Percentiles rank a stretch among this genome's conserved stretches.
phyloP scores from a whole-genome alignment of 2,113 vertebrate genomes.

The Etia nguti region DNA sequence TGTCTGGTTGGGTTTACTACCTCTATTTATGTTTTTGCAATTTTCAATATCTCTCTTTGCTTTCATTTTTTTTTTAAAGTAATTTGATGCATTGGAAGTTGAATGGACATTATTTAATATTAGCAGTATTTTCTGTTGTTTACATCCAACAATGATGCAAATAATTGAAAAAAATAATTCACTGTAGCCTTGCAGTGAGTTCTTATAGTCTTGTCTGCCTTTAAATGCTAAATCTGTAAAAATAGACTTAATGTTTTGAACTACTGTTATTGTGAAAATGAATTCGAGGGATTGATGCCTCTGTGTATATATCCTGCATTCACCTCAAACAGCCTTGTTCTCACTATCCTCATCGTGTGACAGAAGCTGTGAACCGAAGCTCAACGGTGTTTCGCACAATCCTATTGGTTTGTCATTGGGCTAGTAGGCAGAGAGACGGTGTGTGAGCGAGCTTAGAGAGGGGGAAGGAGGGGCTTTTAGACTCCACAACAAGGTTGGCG shows the following conservation, averaged over 20 bases:
- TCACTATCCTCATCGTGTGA: neutral
- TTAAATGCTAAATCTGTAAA: neutral
- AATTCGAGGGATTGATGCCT: neutral
- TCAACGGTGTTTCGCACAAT: neutral
- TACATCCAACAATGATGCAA: neutral
- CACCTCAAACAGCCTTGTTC: neutral
- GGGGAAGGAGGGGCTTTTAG: conserved; percentile 43
- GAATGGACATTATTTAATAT: neutral
- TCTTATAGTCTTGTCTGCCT: neutral
- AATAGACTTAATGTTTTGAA: neutral
- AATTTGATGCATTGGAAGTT: neutral
- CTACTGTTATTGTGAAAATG: neutral
- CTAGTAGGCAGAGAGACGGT: neutral
- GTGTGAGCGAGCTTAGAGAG: neutral
- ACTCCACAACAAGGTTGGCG: conserved; percentile 38
- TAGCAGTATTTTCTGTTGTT: neutral
- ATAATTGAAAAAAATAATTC: neutral
- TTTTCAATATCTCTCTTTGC: neutral
- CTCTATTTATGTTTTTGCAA: neutral
- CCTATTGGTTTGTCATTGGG: neutral
- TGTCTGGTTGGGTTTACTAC: neutral
- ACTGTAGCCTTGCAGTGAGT: neutral
- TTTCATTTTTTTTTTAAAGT: accelerated
- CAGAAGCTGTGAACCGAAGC: neutral
- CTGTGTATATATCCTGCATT: neutral